A percentile compares a stretch with the other conserved stretches of the same genome.
Conservation (phyloP, 30 jellyfish, hydroid and myxozoan genomes). For the Phacellophora camtschatica region DNA sequence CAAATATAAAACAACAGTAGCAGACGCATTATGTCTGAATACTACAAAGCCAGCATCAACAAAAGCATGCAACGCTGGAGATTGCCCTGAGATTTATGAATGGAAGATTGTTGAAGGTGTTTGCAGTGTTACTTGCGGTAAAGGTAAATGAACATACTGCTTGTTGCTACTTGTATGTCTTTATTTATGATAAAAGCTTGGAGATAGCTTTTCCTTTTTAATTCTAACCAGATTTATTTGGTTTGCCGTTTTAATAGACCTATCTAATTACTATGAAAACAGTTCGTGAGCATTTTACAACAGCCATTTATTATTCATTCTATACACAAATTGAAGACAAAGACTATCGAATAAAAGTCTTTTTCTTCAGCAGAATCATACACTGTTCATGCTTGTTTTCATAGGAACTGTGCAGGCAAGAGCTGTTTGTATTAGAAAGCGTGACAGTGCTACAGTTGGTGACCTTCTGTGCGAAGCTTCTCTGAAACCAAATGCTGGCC, state of each 20-base stretch:
- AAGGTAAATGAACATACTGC: slow-evolving; percentile 17
- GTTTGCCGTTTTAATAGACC: no score
- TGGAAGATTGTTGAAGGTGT: slow-evolving; percentile 57
- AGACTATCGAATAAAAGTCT: no score
- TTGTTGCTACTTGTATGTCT: no score
- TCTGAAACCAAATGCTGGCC: slow-evolving; percentile 35
- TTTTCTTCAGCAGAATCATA: no score
- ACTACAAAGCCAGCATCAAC: slow-evolving; percentile 38
- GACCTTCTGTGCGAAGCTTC: slow-evolving; percentile 41
- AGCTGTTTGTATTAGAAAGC: slow-evolving; percentile 15
- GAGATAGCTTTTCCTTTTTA: no score
- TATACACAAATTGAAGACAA: no score
- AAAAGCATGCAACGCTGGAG: slow-evolving; percentile 68
- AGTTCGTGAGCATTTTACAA: no score
- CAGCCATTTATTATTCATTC: no score
- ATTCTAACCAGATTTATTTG: no score
- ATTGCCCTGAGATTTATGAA: slow-evolving; percentile 75
- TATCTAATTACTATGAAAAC: no score
- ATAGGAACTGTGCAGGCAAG: slow-evolving; percentile 7
- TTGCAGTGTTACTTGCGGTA: slow-evolving; percentile 93
- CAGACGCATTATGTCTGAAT: slow-evolving; percentile 27
- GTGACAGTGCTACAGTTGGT: slow-evolving; percentile 30
- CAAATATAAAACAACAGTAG: slow-evolving; percentile 10
- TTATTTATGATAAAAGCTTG: no score
- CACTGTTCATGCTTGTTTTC: background rate